A percentile compares a stretch with the other conserved stretches of the same genome.
Conservation (phyloP, 2,113 vertebrate genomes). For the Sinocyclocheilus maitianheensis region DNA sequence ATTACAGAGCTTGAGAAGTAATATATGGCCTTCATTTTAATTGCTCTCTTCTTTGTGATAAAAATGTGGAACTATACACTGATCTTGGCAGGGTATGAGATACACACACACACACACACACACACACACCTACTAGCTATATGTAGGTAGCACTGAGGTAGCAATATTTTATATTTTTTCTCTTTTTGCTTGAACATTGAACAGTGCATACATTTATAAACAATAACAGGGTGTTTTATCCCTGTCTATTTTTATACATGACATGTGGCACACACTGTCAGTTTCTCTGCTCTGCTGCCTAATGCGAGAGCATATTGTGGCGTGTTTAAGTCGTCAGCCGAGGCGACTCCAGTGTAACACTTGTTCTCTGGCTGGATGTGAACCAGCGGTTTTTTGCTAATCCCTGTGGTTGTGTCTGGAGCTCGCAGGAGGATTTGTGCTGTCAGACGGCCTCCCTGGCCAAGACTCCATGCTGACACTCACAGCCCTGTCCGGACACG, state of each 20-base stretch:
- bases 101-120: too few relatives aligned
- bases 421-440: slow-evolving; percentile 49
- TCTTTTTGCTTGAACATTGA: background rate
- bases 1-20: slow-evolving; percentile 46
- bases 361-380: slow-evolving; percentile 14
- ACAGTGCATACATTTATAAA: background rate
- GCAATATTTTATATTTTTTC: too few relatives aligned
- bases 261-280: background rate
- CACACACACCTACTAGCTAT: too few relatives aligned
- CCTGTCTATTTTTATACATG: background rate
- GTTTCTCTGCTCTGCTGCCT: background rate
- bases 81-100: slow-evolving; percentile 65
- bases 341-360: background rate
- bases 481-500: background rate
- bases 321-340: background rate
- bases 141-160: too few relatives aligned
- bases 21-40: slow-evolving; percentile 69
- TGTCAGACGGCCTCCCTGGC: background rate
- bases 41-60: slow-evolving; percentile 68
- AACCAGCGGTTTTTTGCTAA: slow-evolving; percentile 23
- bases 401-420: slow-evolving; percentile 43
- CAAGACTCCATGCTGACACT: background rate
- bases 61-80: slow-evolving; percentile 64
- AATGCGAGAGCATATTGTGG: background rate
- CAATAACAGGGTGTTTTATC: background rate